Conservation (phyloP, 2,797 vertebrate genomes). For the Tragopan temminckii region DNA sequence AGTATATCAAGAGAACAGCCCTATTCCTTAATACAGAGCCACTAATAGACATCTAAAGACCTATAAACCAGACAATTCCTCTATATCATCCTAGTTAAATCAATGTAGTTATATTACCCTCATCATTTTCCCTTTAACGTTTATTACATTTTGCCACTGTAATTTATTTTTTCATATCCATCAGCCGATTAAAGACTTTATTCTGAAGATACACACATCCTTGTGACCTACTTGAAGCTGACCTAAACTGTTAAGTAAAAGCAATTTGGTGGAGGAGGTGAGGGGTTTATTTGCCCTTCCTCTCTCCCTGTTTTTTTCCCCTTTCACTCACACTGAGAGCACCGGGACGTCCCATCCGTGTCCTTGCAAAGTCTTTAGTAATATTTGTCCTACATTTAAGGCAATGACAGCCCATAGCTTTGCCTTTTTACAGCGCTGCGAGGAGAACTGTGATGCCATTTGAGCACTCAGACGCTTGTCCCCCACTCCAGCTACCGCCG, state of each 20-base stretch:
- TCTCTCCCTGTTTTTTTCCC: neutral
- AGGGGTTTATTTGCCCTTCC: neutral
- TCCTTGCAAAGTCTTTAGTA: neutral
- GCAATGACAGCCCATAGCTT: fast-evolving
- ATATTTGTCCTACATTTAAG: neutral
- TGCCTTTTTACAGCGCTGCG: neutral
- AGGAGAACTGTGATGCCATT: fast-evolving
- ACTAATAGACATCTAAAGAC: slow-evolving; percentile 88
- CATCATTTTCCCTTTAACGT: slow-evolving; percentile 89
- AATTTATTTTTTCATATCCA: slow-evolving; percentile 87
- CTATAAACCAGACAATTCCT: slow-evolving; percentile 88
- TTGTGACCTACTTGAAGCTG: slow-evolving; percentile 82
- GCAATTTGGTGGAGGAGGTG: slow-evolving; percentile 32
- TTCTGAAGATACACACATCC: slow-evolving; percentile 82
- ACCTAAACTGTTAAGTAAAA: slow-evolving; percentile 75
- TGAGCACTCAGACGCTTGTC: fast-evolving
- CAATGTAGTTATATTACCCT: slow-evolving; percentile 89
- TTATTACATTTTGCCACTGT: slow-evolving; percentile 88
- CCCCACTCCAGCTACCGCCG: fast-evolving
- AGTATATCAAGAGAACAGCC: slow-evolving; percentile 86
- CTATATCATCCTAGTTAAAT: slow-evolving; percentile 89
- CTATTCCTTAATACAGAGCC: slow-evolving; percentile 84
- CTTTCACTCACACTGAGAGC: fast-evolving
- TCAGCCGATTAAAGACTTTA: slow-evolving; percentile 87
- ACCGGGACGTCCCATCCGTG: neutral